Conservation (phyloP, 1,140 invertebrate species). For the Drosophila gunungcola region DNA sequence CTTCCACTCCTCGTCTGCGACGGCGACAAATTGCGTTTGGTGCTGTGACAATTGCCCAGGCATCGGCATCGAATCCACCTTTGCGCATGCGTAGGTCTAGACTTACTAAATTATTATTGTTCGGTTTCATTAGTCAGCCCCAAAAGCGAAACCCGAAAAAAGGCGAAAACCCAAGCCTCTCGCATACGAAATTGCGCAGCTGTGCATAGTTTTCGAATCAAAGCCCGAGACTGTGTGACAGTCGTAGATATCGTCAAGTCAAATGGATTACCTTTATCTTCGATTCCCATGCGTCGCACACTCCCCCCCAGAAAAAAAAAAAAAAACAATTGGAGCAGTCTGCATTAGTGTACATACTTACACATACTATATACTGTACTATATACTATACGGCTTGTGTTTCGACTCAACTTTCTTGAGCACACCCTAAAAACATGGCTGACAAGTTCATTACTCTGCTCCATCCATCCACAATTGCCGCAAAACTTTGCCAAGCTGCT, state of each 20-base stretch:
- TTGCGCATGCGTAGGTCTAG: slow-evolving; percentile 78
- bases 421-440: slow-evolving; percentile 75
- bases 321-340: slow-evolving; percentile 67
- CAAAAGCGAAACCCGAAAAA: slow-evolving; percentile 10
- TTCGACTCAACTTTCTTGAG: slow-evolving; percentile 66
- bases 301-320: slow-evolving; percentile 1
- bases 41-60: slow-evolving; percentile 68
- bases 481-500: slow-evolving; percentile 21
- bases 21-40: slow-evolving; percentile 58
- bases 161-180: slow-evolving; percentile 16
- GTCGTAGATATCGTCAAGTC: slow-evolving; percentile 77
- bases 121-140: slow-evolving; percentile 80
- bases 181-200: slow-evolving; percentile 61
- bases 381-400: slow-evolving; percentile 9
- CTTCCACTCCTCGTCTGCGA: slow-evolving; percentile 48
- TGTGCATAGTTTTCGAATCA: slow-evolving; percentile 74
- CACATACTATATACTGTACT: slow-evolving; percentile 5
- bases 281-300: slow-evolving; percentile 21
- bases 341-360: slow-evolving; percentile 34
- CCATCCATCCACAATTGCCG: slow-evolving; percentile 24
- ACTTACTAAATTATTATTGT: slow-evolving; percentile 83
- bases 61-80: slow-evolving; percentile 51
- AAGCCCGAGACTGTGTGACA: slow-evolving; percentile 52
- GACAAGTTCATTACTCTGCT: slow-evolving; percentile 79
- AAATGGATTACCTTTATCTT: slow-evolving; percentile 78